Percentiles rank a stretch among this genome's conserved stretches.
These are phyloP conservation scores for Ceratitis capitata DNA, from an alignment of 1,140 invertebrate species.

Conservation along the genomic window DNA sequence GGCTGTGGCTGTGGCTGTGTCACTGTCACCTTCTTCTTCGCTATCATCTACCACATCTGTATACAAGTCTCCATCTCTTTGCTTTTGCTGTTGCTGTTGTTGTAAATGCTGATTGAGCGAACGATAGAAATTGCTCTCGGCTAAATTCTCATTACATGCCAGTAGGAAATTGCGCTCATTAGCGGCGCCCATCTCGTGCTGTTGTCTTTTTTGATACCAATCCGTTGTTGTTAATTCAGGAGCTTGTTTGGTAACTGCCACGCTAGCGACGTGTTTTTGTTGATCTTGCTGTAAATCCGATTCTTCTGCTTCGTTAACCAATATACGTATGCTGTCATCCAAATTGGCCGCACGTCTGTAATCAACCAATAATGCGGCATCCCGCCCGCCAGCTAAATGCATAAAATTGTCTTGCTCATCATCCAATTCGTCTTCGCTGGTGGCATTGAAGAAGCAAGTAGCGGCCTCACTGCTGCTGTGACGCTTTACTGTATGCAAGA, in stretches of 20 bases:
- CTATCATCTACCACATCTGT: not conserved
- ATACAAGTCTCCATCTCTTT: constrained; percentile 15
- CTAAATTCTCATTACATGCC: constrained; percentile 59
- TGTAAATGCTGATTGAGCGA: constrained; percentile 63
- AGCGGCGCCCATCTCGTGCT: not conserved
- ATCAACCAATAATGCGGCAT: not conserved
- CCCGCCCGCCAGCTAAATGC: constrained; percentile 14
- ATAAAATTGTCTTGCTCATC: constrained; percentile 35
- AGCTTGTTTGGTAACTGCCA: constrained; percentile 39
- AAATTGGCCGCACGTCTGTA: constrained; percentile 6
- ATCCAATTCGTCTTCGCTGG: constrained; percentile 51
- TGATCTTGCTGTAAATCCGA: constrained; percentile 5
- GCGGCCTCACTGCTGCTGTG: constrained; percentile 41
- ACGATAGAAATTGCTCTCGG: constrained; percentile 63
- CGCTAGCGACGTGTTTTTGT: not conserved
- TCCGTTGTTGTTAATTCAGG: constrained; percentile 47
- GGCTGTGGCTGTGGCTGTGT: not conserved
- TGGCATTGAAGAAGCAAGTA: not conserved
- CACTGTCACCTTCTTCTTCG: not conserved
- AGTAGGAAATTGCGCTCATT: constrained; percentile 4
- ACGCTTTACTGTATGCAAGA: constrained; percentile 41
- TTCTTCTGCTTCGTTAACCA: constrained; percentile 36
- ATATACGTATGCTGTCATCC: constrained; percentile 36
- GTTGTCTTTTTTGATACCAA: constrained; percentile 50
- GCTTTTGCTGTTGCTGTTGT: constrained; percentile 48